Conservation (phyloP, 1,140 invertebrate species). For the Macrobrachium nipponense region DNA sequence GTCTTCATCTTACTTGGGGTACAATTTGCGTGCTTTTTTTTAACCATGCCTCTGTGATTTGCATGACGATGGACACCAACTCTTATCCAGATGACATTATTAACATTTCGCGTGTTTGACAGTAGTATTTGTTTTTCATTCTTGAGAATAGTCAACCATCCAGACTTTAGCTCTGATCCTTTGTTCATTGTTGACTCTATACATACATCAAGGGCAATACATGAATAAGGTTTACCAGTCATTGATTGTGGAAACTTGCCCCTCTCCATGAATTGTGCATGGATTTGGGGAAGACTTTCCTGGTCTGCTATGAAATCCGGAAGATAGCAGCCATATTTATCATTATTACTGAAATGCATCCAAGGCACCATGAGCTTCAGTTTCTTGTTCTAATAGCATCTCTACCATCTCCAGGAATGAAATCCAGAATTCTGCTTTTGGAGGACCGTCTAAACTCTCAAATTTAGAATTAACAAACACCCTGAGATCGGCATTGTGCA, state of each 20-base stretch:
- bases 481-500: too few species aligned
- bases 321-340: background rate
- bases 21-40: background rate
- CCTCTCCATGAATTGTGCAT: slow-evolving; percentile 7
- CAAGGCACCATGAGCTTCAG: slow-evolving; percentile 7
- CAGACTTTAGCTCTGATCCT: too few species aligned
- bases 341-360: slow-evolving; percentile 11
- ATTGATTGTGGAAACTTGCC: background rate
- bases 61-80: background rate
- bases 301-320: slow-evolving; percentile 11
- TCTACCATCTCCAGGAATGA: slow-evolving; percentile 5
- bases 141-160: slow-evolving; percentile 6
- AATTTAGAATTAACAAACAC: too few species aligned
- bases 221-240: background rate
- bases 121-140: slow-evolving; percentile 8
- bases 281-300: background rate
- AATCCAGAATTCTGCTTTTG: background rate
- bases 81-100: slow-evolving; percentile 1
- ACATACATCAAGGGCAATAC: background rate
- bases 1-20: background rate
- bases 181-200: background rate
- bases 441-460: too few species aligned
- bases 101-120: background rate
- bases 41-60: background rate
- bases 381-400: background rate